Base-by-base conservation (phyloP, 2,113 vertebrate species). In the Carettochelys insculpta region DNA sequence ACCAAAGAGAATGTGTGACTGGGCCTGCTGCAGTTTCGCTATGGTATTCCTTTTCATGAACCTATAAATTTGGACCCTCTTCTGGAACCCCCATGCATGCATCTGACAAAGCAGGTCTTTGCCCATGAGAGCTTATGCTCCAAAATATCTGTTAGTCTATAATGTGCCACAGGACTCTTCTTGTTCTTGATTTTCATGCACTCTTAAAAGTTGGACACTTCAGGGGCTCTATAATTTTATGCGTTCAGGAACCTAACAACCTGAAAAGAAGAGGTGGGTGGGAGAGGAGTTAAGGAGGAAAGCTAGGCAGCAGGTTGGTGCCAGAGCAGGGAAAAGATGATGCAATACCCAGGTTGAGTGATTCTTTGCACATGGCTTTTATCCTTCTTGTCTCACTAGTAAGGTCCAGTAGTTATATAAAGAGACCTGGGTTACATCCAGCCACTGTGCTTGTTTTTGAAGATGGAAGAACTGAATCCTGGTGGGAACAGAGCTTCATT, bases 121-220 rank as follows among this genome's bases (percentile, higher is more conserved):
- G n/a, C n/a, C n/a, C n/a, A n/a, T n/a, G n/a, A n/a, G n/a, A n/a
- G n/a, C n/a, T n/a, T n/a, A n/a, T n/a, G n/a, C n/a, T n/a, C n/a
- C n/a, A n/a, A n/a, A n/a, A n/a, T n/a, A n/a, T n/a, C n/a, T n/a
- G n/a, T n/a, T n/a, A n/a, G n/a, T n/a, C n/a, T n/a, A n/a, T n/a
- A n/a, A n/a, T n/a, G n/a, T n/a, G n/a, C n/a, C n/a, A n/a, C n/a
- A n/a, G n/a, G n/a, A n/a, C n/a, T n/a, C n/a, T n/a, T n/a, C n/a
- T n/a, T n/a, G n/a, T n/a, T n/a, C n/a, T n/a, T 86, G 79, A 52
- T 65, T 83, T 83, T 68, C 71, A 65, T 56, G 77, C 65, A 24
- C 31, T 22, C 91, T 68, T 24, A 31, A 51, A 11, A 41, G 47
- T 51, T 73, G 14, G 84, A 50, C 52, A 16, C 48, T 79, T n/a